Evolutionary conservation across 2,888 invertebrate species (phyloP), one percentile per base, ranked within the genome.

Genomic region (Microplitis deprimator): DNA sequence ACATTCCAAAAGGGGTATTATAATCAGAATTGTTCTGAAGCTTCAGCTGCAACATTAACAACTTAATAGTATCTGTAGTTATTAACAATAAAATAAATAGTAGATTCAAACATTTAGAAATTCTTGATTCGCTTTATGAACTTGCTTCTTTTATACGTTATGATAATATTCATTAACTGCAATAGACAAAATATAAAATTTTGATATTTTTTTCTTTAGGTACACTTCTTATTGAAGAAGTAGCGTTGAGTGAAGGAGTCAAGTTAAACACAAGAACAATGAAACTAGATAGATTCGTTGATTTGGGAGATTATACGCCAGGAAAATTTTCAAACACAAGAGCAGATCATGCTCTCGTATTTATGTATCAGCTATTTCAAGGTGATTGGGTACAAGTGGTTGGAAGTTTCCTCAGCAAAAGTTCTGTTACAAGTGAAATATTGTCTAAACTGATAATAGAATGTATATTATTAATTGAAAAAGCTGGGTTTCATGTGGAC

Each of bases 291-390:
- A 38, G 65, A 20, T 65, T 65, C 29, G 65, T 65, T 6, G 65
- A 65, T 29, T 29, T 20, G 29, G 65, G 13, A 65, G 65, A 16
- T 41, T 41, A 65, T 10, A 65, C 29, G 4, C 65, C 29, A 20
- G 17, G 29, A 17, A 29, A 29, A 29, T 13, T 13, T 20, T 6
- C 5, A 5, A 29, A 17, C 0, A 65, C 29, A 20, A 17, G 65
- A 20, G 65, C 65, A 5, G 84, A 86, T 65, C 84, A 85, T 74
- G 85, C 84, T 4, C 41, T 85, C 6, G 85, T 85, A 0, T 81
- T 85, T 5, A 83, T 83, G 81, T 84, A 81, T 75, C 81, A 83
- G 73, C 83, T 83, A 13, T 82, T 84, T 40, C 79, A 73, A 59
- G 82, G 81, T 8, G 67, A 59, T 38, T 86, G 83, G 81, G 78